phyloP scores from a whole-genome alignment of 2,888 invertebrate genomes.

The Athrips mouffetella region DNA sequence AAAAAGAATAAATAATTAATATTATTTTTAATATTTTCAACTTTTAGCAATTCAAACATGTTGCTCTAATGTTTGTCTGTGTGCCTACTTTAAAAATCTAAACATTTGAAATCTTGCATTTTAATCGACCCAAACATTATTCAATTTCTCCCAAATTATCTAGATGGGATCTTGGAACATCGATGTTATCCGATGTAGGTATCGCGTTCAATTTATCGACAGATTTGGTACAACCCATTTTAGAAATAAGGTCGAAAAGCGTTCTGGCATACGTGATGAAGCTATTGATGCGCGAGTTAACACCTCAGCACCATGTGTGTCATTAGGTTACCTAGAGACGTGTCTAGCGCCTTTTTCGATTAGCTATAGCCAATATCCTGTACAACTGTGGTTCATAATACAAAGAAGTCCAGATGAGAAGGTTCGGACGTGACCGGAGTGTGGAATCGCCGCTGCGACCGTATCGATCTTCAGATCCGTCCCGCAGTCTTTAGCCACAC shows the following conservation, averaged over 20 bases:
- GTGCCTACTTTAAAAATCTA: too few relatives aligned
- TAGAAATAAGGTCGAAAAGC: constrained; percentile 6
- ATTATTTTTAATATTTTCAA: too few relatives aligned
- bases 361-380: constrained; percentile 58
- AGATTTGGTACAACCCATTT: constrained; percentile 3
- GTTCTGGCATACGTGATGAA: constrained; percentile 6
- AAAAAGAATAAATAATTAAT: too few relatives aligned
- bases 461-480: constrained; percentile 30
- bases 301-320: constrained; percentile 38
- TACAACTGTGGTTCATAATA: constrained; percentile 45
- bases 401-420: constrained; percentile 53
- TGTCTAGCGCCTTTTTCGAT: constrained; percentile 50
- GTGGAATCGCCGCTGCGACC: constrained; percentile 21
- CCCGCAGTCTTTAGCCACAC: constrained; percentile 18
- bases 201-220: constrained; percentile 11
- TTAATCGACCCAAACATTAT: constrained; percentile 48
- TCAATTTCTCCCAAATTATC: constrained; percentile 51
- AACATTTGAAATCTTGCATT: constrained; percentile 26
- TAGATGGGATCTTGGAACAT: constrained; percentile 41
- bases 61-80: too few relatives aligned
- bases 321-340: constrained; percentile 52
- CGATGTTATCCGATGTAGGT: constrained; percentile 28
- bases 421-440: constrained; percentile 50
- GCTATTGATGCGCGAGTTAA: constrained; percentile 11
- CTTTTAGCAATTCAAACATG: too few relatives aligned